Conservation (phyloP, 2,113 vertebrate species). For the Cololabis saira region DNA sequence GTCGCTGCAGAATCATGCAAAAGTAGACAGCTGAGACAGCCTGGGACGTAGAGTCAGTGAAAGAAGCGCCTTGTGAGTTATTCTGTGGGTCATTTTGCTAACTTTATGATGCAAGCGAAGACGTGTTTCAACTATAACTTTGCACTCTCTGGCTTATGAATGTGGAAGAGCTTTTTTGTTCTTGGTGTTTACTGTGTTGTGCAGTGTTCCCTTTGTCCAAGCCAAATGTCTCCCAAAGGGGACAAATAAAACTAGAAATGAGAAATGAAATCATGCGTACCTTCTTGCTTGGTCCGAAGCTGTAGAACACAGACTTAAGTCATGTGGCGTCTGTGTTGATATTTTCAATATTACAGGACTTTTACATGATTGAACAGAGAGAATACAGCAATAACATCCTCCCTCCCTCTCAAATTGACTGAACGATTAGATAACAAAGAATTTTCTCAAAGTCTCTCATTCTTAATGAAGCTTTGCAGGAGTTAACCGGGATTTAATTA, state of each 20-base stretch:
- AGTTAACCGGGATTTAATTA: constrained; percentile 6
- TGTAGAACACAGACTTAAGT: background rate
- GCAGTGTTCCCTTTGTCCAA: too few relatives aligned
- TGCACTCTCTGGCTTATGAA: background rate
- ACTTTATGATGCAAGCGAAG: constrained; percentile 57
- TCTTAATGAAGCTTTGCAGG: background rate
- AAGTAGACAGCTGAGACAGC: constrained; percentile 31
- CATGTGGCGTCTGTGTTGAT: background rate
- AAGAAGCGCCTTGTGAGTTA: constrained; percentile 47
- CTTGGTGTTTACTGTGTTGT: too few relatives aligned
- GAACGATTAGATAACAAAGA: too few relatives aligned
- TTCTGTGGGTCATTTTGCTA: constrained; percentile 50
- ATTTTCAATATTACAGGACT: too few relatives aligned
- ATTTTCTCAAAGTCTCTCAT: background rate
- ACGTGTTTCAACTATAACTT: constrained; percentile 54
- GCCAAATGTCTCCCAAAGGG: too few relatives aligned
- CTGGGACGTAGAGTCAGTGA: constrained; percentile 23
- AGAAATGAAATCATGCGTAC: background rate
- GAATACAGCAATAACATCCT: too few relatives aligned
- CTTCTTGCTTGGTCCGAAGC: background rate
- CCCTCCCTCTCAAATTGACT: too few relatives aligned
- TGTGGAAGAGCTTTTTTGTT: too few relatives aligned
- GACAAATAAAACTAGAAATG: too few relatives aligned
- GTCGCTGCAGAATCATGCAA: constrained; percentile 16
- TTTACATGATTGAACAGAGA: too few relatives aligned